Percentiles rank a stretch among this genome's conserved stretches.
These are phyloP conservation scores for Arremon brunneinucha DNA, from an alignment of 2,797 vertebrate genomes.

Conservation along the genomic window DNA sequence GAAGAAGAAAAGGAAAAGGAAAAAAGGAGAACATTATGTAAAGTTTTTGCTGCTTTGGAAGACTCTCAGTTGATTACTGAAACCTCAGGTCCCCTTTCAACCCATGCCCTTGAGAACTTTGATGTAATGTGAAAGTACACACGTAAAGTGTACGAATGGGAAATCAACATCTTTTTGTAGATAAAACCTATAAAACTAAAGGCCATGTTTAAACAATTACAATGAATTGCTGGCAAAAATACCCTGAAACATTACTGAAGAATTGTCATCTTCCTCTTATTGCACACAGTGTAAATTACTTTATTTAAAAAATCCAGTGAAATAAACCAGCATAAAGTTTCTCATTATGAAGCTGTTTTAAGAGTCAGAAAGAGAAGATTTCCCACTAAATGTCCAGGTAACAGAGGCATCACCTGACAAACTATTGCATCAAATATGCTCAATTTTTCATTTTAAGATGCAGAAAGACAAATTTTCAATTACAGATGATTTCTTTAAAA, in stretches of 20 bases:
- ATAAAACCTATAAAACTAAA: constrained; percentile 43
- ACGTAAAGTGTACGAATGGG: constrained; percentile 22
- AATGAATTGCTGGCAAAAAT: constrained; percentile 13
- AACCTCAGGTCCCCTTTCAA: neutral
- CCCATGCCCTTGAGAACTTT: neutral
- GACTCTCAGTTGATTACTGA: neutral
- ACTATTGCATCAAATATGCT: neutral
- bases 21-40: neutral
- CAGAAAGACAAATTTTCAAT: neutral
- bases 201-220: constrained; percentile 33
- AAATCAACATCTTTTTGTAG: constrained; percentile 56
- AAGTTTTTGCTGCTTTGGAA: neutral
- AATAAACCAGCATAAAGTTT: neutral
- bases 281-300: neutral
- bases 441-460: neutral
- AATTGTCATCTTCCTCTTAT: neutral
- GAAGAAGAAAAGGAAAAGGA: no score
- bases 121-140: constrained; percentile 46
- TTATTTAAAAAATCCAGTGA: neutral
- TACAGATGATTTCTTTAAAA: neutral
- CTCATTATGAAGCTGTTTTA: neutral
- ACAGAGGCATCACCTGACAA: neutral
- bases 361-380: neutral
- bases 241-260: neutral
- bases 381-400: neutral